Base-by-base conservation (phyloP, 1,140 invertebrate genomes). In the Brachionus paranguensis region DNA sequence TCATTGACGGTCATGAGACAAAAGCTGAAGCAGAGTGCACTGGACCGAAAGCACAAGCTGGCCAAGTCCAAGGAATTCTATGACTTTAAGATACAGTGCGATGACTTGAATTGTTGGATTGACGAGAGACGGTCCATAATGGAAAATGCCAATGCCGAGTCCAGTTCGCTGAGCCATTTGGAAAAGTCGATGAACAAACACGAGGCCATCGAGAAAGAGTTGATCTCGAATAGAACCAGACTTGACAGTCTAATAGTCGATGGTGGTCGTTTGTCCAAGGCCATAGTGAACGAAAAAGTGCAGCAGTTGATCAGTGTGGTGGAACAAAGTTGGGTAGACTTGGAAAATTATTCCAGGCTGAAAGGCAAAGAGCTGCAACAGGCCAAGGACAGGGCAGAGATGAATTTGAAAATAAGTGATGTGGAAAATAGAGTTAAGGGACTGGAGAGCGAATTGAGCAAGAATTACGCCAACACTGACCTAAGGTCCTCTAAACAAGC, bases 11-110 rank as follows among this genome's bases (percentile, higher is more conserved):
- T 98, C 37, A 95, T 97, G 87, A 93, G 94, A 10, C 98, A 96
- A 96, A 97, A 99, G 72, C 91, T 96, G 84, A 96, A 98, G 86
- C 99, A 93, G 88, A 95, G 98, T 89, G 93, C 96, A 91, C 94
- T 99, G 93, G 94, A 99, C 0, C 93, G 95, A 89, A 95, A 95
- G 27, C 94, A 93, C 70, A 96, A 99, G 86, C 93, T 94, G 43
- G 96, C 97, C 0, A 92, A 93, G 85, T 96, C 98, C 90, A 96
- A 95, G 88, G 97, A 99, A 89, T 96, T 98, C 89, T 98, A 96
- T 88, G 92, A 93, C 87, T 89, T 95, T 33, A 90, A 98, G 4
- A 93, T 95, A 87, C 92, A 95, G 64, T 97, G 96, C 89, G 90
- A 97, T 29, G 95, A 97, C 86, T 96, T 98, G 87, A 93, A 96